A percentile compares a stretch with the other conserved stretches of the same genome.
Conservation (phyloP, 2,113 vertebrate genomes). For the Antechinus flavipes region DNA sequence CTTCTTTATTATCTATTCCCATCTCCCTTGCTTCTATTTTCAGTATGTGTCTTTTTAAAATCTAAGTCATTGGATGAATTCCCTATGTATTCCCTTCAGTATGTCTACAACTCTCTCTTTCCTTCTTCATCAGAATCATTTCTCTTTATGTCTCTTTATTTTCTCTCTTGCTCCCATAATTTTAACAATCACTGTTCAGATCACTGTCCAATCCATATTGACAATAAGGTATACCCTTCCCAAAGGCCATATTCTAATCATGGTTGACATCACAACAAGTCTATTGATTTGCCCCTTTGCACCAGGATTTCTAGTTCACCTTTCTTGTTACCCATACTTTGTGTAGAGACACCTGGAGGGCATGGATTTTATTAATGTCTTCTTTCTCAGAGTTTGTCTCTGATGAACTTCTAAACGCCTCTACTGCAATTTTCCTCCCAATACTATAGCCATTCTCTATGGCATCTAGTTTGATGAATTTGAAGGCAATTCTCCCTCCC, state of each 20-base stretch:
- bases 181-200: background rate
- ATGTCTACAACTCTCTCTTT: background rate
- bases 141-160: background rate
- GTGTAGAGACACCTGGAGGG: background rate
- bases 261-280: background rate
- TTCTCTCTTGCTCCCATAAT: background rate
- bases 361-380: background rate
- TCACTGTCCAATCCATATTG: background rate
- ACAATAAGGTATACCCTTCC: background rate
- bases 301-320: background rate
- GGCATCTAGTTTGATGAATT: background rate
- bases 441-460: background rate
- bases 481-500: background rate
- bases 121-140: background rate
- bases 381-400: background rate
- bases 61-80: background rate
- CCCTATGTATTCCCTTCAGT: background rate
- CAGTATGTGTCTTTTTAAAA: background rate
- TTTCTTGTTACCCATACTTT: background rate
- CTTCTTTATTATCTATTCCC: background rate
- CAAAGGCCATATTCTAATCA: background rate
- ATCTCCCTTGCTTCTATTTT: background rate
- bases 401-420: background rate
- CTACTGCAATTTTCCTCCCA: background rate
- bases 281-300: background rate